Base-by-base conservation (phyloP, 2,113 vertebrate species). In the Cynocephalus volans region DNA sequence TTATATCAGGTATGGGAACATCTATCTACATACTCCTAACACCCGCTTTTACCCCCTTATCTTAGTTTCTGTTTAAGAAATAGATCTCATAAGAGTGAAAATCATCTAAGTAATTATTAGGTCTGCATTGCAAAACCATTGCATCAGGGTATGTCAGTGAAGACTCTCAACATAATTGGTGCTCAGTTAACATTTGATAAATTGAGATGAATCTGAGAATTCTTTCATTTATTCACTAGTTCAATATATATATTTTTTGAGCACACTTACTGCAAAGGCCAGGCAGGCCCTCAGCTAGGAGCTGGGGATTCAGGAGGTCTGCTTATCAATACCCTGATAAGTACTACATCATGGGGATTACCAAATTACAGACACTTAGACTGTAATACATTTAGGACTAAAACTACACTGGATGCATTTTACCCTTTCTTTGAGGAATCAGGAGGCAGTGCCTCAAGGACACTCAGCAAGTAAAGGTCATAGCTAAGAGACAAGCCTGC, bases 41-140 rank as follows among this genome's bases (percentile, higher is more conserved):
- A 62, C 18, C 45, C 62, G 23, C 60, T 73, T 18, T n/a, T 41
- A 75, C 2, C 5, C 18, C 41, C 36, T 28, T 10, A 11, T n/a
- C 45, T 72, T 60, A 79, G 31, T 72, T 87, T 70, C 95, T 72
- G 48, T 81, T 88, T 52, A 85, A 82, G 70, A 84, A 60, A 69
- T 15, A 64, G 50, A 90, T 89, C 8, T 77, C 36, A 5, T 52
- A 41, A 41, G 69, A 70, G 54, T 54, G 62, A 70, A 87, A 52
- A 10, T n/a, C 33, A 56, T 31, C 5, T 58, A 4, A 58, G 33
- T 41, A 41, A 41, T 41, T 41, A 41, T 41, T 41, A 52, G 6
- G 7, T 83, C 56, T 88, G 12, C 15, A 45, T 58, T 73, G 31
- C 52, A 90, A 15, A 88, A 41, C 6, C 4, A 41, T 48, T 81